Base-by-base conservation (phyloP, 1,140 invertebrate species). In the Spodoptera frugiperda region DNA sequence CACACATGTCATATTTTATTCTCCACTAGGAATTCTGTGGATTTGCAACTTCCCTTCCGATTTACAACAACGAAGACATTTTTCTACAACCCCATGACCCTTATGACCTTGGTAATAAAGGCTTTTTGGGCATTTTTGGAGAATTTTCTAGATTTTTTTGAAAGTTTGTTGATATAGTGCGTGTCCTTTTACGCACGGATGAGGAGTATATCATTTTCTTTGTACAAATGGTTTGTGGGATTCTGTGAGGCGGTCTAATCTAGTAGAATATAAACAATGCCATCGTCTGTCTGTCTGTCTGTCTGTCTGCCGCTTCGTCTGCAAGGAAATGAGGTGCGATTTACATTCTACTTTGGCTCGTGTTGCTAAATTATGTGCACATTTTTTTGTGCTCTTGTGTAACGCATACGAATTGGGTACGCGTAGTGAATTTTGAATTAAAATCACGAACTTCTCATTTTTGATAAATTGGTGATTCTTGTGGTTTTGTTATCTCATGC, bases 1-100 rank as follows among this genome's bases (percentile, higher is more conserved):
- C 89, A 89, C 89, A 89, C 86, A 91, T 80, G 86, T 86, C 81
- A 90, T 91, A 91, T 92, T 87, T 91, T 91, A 93, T 91, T 89
- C 87, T 86, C 82, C 86, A 84, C 87, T 84, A 84, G 85, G 84
- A 82, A 84, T 87, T 87, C 49, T 73, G 53, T 73, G 39, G 39
- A 61, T 61, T 46, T 72, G 54, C 71, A 61, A 59, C 54, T 10
- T 21, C 30, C 33, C 44, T 21, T 46, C 17, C 46, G 19, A 49
- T 33, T 30, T 46, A 33, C 55, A 11, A 25, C 12, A 8, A 21
- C 44, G 2, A 46, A 49, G 3, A 5, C 30, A 15, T 3, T 2
- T 15, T 48, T 46, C 2, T 57, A 3, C 0, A 3, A 25, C 8
- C 10, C 2, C 14, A 21, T 59, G 11, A 11, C 14, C n/a, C 44